phyloP scores from a whole-genome alignment of 2,113 vertebrate species.

The Calidris pugnax region DNA sequence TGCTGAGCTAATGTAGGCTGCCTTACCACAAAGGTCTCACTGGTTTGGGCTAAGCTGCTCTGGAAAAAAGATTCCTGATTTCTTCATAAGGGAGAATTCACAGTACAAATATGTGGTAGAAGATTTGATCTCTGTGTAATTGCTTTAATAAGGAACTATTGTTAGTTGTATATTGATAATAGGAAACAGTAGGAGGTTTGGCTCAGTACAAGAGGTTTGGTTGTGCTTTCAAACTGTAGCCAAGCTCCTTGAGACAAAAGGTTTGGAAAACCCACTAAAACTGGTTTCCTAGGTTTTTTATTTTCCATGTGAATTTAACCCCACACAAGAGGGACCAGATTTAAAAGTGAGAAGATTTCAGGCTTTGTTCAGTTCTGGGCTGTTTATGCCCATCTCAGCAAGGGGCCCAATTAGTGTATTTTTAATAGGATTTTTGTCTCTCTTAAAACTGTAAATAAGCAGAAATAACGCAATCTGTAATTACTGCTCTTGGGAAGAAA shows the following conservation, averaged over 20 bases:
- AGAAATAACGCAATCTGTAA: slow-evolving; percentile 27
- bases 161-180: neutral
- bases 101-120: neutral
- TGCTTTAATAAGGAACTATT: neutral
- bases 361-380: neutral
- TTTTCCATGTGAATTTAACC: neutral
- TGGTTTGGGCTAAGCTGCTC: neutral
- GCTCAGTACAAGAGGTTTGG: neutral
- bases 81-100: neutral
- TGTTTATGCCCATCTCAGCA: neutral
- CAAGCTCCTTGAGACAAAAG: neutral
- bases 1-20: neutral
- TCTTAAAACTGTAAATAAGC: slow-evolving; percentile 24
- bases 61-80: neutral
- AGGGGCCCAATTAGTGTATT: slow-evolving; percentile 26
- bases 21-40: neutral
- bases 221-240: neutral
- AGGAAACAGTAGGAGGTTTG: neutral
- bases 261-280: neutral
- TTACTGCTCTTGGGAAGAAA: neutral
- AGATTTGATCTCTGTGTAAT: neutral
- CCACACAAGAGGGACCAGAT: neutral
- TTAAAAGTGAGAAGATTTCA: neutral
- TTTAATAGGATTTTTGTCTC: slow-evolving; percentile 23
- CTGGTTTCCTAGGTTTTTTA: neutral